These are phyloP conservation scores for Bombylius discolor DNA, from an alignment of 2,888 invertebrate genomes.

Conservation along the genomic window DNA sequence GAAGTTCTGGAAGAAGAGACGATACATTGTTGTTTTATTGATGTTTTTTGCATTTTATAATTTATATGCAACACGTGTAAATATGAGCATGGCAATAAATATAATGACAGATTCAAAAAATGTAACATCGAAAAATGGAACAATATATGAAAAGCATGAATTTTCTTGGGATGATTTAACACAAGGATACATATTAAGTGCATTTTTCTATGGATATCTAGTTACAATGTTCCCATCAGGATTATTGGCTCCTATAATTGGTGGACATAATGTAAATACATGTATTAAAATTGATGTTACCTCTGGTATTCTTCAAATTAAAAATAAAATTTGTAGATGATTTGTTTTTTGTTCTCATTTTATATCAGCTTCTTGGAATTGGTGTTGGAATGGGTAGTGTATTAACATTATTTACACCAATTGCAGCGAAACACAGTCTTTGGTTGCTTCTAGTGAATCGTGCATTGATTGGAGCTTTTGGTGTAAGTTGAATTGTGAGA, in stretches of 20 bases:
- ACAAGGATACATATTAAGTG: constrained; percentile 60
- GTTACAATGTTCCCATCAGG: constrained; percentile 65
- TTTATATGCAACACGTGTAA: constrained; percentile 61
- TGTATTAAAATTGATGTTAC: not conserved
- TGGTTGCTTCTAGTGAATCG: constrained; percentile 51
- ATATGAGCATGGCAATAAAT: constrained; percentile 75
- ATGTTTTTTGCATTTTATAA: constrained; percentile 69
- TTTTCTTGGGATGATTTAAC: constrained; percentile 61
- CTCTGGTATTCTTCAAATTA: not conserved
- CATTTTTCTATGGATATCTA: constrained; percentile 75
- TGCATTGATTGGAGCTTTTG: constrained; percentile 58
- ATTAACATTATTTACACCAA: constrained; percentile 61
- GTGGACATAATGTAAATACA: constrained; percentile 49
- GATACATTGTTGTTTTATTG: constrained; percentile 53
- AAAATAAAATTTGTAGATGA: not conserved
- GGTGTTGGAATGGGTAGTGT: constrained; percentile 59
- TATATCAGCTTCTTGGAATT: constrained; percentile 39
- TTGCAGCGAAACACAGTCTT: constrained; percentile 51
- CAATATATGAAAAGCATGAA: constrained; percentile 44
- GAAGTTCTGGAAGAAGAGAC: constrained; percentile 52
- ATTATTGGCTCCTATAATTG: constrained; percentile 62
- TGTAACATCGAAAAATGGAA: constrained; percentile 45
- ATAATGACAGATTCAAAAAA: constrained; percentile 63
- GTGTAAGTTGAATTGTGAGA: constrained; percentile 38
- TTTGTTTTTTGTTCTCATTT: not conserved